phyloP scores from a whole-genome alignment of 2,113 vertebrate genomes.

The Tachuris rubrigastra region DNA sequence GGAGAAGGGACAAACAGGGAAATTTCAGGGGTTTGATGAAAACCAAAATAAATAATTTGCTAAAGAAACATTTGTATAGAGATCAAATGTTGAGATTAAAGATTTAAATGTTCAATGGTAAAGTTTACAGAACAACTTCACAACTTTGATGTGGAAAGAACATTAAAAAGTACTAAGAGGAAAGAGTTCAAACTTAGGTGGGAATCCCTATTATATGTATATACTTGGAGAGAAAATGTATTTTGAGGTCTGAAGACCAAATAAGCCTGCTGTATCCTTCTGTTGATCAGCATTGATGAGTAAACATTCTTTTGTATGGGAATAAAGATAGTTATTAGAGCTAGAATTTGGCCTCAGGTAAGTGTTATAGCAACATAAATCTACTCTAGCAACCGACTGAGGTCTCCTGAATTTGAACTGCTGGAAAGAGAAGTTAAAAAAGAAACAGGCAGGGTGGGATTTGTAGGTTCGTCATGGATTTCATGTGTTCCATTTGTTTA shows the following conservation, averaged over 20 bases:
- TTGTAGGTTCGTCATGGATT: conserved; percentile 40
- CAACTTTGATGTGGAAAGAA: neutral
- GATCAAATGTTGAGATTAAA: neutral
- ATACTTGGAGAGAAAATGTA: neutral
- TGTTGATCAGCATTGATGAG: neutral
- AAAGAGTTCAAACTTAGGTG: neutral
- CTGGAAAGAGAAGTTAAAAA: neutral
- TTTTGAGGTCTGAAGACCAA: neutral
- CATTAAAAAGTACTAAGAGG: neutral
- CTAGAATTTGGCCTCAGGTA: conserved; percentile 10
- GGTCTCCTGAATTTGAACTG: conserved; percentile 22
- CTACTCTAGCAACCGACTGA: neutral
- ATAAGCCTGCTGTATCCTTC: neutral
- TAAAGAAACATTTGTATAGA: neutral
- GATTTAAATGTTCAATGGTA: neutral
- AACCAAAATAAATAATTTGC: neutral
- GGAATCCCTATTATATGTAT: neutral
- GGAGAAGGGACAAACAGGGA: neutral
- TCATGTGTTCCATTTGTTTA: conserved; percentile 44
- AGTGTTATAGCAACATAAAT: conserved; percentile 27
- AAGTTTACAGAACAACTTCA: neutral
- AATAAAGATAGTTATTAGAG: neutral
- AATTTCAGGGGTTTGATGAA: neutral
- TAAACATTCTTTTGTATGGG: neutral
- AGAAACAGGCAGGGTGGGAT: neutral